phyloP scores from a whole-genome alignment of 2,888 invertebrate species.

The Julus scandinavius region DNA sequence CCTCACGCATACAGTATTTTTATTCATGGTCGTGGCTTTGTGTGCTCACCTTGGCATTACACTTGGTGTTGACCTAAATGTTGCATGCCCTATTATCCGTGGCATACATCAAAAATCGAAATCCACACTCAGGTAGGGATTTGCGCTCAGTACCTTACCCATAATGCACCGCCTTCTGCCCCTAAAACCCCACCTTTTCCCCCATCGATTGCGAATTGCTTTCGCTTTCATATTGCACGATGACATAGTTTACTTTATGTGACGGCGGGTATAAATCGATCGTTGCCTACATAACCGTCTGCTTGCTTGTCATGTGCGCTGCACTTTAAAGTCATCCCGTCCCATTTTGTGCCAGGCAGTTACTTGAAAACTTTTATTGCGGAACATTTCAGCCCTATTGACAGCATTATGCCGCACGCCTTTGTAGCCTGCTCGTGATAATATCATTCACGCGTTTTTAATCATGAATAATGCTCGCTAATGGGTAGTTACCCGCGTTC shows the following conservation, averaged over 20 bases:
- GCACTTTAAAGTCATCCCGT: slow-evolving; percentile 4
- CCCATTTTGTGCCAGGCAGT: background rate
- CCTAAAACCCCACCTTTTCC: background rate
- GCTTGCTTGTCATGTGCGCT: background rate
- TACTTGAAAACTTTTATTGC: background rate
- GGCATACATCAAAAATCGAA: slow-evolving; percentile 6
- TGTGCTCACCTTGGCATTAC: slow-evolving; percentile 13
- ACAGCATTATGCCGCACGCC: background rate
- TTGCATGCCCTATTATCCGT: background rate
- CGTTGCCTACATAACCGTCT: background rate
- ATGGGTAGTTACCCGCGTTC: background rate
- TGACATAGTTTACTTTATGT: slow-evolving; percentile 19
- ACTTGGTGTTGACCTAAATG: background rate
- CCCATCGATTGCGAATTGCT: slow-evolving; percentile 13
- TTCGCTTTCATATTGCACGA: slow-evolving; percentile 24
- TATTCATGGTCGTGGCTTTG: slow-evolving; percentile 19
- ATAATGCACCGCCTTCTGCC: background rate
- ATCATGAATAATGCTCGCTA: background rate
- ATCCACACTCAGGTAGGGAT: background rate
- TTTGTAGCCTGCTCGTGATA: background rate
- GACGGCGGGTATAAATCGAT: background rate
- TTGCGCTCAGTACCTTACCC: background rate
- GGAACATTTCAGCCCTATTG: background rate
- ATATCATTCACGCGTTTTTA: background rate
- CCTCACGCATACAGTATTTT: background rate